These are phyloP conservation scores for Podarcis raffonei DNA, from an alignment of 2,113 vertebrate genomes.

Conservation along the genomic window DNA sequence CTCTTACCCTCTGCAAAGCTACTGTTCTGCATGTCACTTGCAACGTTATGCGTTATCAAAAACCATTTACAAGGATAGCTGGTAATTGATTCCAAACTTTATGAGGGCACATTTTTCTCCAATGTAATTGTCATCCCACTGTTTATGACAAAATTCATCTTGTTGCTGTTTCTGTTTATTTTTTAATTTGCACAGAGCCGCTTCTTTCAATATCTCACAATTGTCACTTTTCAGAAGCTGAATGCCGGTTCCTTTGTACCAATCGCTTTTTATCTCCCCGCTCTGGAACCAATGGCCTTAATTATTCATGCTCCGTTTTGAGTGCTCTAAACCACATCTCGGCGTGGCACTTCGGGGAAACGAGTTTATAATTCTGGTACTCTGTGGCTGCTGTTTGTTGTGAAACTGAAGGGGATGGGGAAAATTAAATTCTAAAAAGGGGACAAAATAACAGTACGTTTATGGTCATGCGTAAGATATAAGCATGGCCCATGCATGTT, in stretches of 20 bases:
- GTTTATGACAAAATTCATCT: background rate
- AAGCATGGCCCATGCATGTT: background rate
- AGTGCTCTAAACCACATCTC: slow-evolving; percentile 34
- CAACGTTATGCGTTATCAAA: background rate
- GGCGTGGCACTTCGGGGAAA: slow-evolving; percentile 27
- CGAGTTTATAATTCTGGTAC: slow-evolving; percentile 26
- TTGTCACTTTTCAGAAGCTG: slow-evolving; percentile 32
- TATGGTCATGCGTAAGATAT: background rate
- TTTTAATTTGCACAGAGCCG: slow-evolving; percentile 36
- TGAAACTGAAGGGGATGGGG: background rate
- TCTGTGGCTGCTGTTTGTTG: slow-evolving; percentile 23
- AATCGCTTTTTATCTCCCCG: slow-evolving; percentile 36
- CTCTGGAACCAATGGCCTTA: slow-evolving; percentile 52
- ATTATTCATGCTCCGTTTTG: slow-evolving; percentile 46
- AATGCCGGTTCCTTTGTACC: slow-evolving; percentile 33
- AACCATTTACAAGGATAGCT: background rate
- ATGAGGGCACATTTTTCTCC: background rate
- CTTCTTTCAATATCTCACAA: slow-evolving; percentile 16
- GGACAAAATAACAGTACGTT: background rate
- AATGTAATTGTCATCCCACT: slow-evolving; percentile 11
- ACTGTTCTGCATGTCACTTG: background rate
- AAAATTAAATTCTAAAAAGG: slow-evolving; percentile 8
- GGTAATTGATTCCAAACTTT: background rate
- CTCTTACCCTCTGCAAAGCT: background rate
- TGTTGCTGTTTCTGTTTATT: slow-evolving; percentile 14